A percentile compares a stretch with the other conserved stretches of the same genome.
phyloP scores from a whole-genome alignment of 53 echinoderm and acorn worm species.

The Henricia sp. region DNA sequence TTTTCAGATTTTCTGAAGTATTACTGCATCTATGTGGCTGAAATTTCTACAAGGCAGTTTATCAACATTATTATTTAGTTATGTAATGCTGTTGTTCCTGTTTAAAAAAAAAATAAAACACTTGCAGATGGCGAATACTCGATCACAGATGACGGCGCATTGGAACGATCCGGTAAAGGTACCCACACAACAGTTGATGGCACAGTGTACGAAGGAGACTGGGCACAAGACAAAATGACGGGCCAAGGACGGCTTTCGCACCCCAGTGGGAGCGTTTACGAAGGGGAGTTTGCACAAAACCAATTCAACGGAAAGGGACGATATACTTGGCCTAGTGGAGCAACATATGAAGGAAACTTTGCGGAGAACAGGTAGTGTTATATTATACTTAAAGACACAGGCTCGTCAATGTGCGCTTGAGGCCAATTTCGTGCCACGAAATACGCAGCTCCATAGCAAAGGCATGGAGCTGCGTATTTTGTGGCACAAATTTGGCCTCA shows the following conservation, averaged over 20 bases:
- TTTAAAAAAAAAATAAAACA: too few relatives aligned
- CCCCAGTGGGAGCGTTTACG: conserved; percentile 83
- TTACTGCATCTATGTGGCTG: too few relatives aligned
- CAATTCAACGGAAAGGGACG: conserved; percentile 87
- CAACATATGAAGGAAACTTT: conserved; percentile 82
- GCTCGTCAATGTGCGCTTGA: too few relatives aligned
- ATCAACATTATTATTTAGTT: too few relatives aligned
- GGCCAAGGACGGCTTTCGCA: conserved; percentile 80
- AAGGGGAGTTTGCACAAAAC: conserved; percentile 91
- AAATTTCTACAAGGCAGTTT: too few relatives aligned
- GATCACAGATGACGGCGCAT: conserved; percentile 71
- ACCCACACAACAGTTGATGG: conserved; percentile 81
- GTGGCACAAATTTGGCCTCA: too few relatives aligned
- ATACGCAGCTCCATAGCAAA: too few relatives aligned
- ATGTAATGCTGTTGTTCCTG: too few relatives aligned
- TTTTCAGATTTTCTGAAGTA: too few relatives aligned
- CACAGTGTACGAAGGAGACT: conserved; percentile 81
- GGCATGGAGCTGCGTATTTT: too few relatives aligned
- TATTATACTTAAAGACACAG: too few relatives aligned
- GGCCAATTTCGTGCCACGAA: too few relatives aligned
- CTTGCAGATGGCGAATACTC: conserved; percentile 85
- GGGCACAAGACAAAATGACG: conserved; percentile 91
- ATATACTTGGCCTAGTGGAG: conserved; percentile 87
- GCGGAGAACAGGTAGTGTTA: conserved; percentile 79
- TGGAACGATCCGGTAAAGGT: conserved; percentile 84